Base-by-base conservation (phyloP, 2,888 invertebrate genomes). In the Antitype chi region DNA sequence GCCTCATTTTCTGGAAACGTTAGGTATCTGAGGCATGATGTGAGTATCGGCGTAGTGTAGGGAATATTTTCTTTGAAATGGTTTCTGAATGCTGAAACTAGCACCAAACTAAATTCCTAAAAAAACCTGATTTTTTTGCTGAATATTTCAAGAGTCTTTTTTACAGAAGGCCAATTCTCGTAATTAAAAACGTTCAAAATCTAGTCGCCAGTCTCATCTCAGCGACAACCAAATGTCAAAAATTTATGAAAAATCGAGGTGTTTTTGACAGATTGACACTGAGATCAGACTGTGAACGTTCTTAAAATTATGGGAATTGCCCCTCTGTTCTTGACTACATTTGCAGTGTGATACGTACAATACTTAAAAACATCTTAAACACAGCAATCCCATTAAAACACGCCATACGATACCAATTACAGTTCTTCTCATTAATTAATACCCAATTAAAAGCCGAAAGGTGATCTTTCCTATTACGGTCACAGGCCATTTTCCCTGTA, bases 391-490 rank as follows among this genome's bases (percentile, higher is more conserved):
- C 8, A 8, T 75, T 55, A 38, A 53, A 38, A 55, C 11, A 1
- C 23, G 53, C 4, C 32, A 49, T 32, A 59, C 49, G 43, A 49
- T 43, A 25, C 23, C 28, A 80, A 71, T 64, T 72, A 43, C 2
- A 52, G 20, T 25, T 64, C 6, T 52, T 57, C 38, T 20, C 7
- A 2, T 55, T 69, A 81, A 84, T 84, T 77, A 49, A 49, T 62
- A 62, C 52, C 6, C 15, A 64, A 76, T 70, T 70, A 70, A 47
- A 79, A 66, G 1, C 11, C 17, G 23, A 78, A 77, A 81, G 57
- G 77, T 76, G 53, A 73, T 70, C 55, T 63, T 64, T 72, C 62
- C 62, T 28, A 13, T 25, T 53, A 60, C 8, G 53, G 73, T 52
- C 23, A 38, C 17, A 13, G 0, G n/a, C 15, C 28, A 67, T 80